Conservation (phyloP, 2,888 invertebrate genomes). For the Heliconius ismenius region DNA sequence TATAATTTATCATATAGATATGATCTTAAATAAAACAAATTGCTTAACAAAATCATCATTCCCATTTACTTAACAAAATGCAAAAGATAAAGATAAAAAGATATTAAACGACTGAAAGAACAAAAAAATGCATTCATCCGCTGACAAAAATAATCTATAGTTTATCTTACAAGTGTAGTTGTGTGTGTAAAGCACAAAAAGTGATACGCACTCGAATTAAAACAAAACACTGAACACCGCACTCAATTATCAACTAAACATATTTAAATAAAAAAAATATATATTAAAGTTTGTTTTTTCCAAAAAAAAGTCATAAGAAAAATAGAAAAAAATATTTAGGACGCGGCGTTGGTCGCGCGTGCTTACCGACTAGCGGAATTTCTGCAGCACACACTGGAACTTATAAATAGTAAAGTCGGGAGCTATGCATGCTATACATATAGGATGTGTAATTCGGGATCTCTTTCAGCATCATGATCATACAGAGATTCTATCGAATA, state of each 20-base stretch:
- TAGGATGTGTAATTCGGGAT: conserved; percentile 53
- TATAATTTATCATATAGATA: too few species aligned
- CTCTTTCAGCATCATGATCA: conserved; percentile 38
- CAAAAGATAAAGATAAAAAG: background rate
- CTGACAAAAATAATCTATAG: conserved; percentile 28
- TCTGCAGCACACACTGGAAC: conserved; percentile 77
- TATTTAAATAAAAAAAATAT: conserved; percentile 37
- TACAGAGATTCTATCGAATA: conserved; percentile 19
- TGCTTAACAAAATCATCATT: too few species aligned
- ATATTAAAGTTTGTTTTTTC: conserved; percentile 25
- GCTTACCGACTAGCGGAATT: conserved; percentile 74
- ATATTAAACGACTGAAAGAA: background rate
- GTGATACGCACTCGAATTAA: conserved; percentile 59
- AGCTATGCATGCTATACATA: conserved; percentile 57
- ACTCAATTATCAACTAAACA: conserved; percentile 52
- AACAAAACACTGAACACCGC: conserved; percentile 54
- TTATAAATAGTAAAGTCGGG: conserved; percentile 79
- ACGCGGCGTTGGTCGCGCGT: conserved; percentile 63
- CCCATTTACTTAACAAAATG: background rate
- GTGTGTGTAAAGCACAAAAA: conserved; percentile 50
- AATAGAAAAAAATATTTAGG: conserved; percentile 43
- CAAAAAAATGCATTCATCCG: conserved; percentile 17
- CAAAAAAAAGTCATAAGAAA: conserved; percentile 33
- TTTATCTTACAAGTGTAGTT: conserved; percentile 47
- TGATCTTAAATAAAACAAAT: too few species aligned